Conservation (phyloP, 2,888 invertebrate genomes). For the Campoletis raptor region DNA sequence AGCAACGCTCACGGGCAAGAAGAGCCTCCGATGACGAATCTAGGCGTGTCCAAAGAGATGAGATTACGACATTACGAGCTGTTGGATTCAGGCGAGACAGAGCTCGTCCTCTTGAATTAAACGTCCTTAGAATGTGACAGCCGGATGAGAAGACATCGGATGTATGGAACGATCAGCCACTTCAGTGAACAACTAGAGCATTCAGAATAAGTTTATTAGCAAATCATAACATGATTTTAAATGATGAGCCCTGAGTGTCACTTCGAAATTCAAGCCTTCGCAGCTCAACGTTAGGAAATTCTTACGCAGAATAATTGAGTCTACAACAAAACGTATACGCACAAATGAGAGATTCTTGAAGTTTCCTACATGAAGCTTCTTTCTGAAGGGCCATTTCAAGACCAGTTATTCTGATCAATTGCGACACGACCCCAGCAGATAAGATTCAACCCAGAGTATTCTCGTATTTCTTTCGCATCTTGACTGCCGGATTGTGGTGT, state of each 20-base stretch:
- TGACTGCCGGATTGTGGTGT: constrained; percentile 3
- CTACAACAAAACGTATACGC: background rate
- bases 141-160: constrained; percentile 4
- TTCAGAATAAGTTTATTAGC: constrained; percentile 75
- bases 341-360: background rate
- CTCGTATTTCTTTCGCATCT: background rate
- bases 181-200: constrained; percentile 72
- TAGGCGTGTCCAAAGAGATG: constrained; percentile 76
- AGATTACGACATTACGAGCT: constrained; percentile 74
- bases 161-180: constrained; percentile 61
- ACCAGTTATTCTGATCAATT: background rate
- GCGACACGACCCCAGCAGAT: background rate
- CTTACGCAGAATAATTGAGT: background rate
- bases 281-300: background rate
- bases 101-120: constrained; percentile 56
- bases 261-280: background rate
- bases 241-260: background rate
- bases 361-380: background rate
- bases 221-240: constrained; percentile 16
- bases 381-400: background rate
- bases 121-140: constrained; percentile 48
- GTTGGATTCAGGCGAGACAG: constrained; percentile 68
- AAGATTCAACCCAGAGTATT: background rate
- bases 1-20: background rate
- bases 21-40: constrained; percentile 76